Evolutionary conservation across 1,140 invertebrate species (phyloP).

Genomic region (Procambarus clarkii): DNA sequence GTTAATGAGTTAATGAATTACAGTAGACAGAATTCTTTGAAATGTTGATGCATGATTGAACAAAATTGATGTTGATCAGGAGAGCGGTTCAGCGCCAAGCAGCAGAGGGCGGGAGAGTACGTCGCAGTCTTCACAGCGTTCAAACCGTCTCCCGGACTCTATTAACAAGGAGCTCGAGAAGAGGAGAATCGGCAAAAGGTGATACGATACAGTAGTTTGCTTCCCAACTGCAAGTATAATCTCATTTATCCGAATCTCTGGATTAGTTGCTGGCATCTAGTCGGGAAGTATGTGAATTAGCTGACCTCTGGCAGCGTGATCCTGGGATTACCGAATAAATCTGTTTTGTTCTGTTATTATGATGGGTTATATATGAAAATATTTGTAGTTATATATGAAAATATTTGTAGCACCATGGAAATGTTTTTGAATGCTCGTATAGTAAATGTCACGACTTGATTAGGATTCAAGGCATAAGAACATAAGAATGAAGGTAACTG

Average conservation of each 20-base stretch:
- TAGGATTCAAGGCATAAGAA: too few species aligned
- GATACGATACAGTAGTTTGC: not conserved
- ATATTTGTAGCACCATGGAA: not conserved
- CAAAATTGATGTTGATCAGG: not conserved
- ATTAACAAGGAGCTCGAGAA: constrained; percentile 81
- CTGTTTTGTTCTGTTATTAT: too few species aligned
- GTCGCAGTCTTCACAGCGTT: not conserved
- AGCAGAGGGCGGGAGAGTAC: not conserved
- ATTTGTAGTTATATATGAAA: not conserved
- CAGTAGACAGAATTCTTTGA: too few species aligned
- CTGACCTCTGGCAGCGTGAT: too few species aligned
- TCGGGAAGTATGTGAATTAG: too few species aligned
- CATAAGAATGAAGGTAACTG: too few species aligned
- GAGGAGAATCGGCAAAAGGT: constrained; percentile 78
- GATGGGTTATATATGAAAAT: not conserved
- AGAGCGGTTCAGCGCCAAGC: constrained; percentile 13
- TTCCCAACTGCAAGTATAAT: not conserved
- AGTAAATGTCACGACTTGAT: not conserved
- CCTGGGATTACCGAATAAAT: too few species aligned
- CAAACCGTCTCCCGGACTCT: constrained; percentile 77
- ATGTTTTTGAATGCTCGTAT: not conserved
- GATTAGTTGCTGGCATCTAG: too few species aligned
- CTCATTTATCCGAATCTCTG: too few species aligned
- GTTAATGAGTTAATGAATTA: too few species aligned
- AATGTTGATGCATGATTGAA: not conserved